These are phyloP conservation scores for Eupristina koningsbergeri DNA, from an alignment of 1,140 invertebrate species.

Conservation along the genomic window DNA sequence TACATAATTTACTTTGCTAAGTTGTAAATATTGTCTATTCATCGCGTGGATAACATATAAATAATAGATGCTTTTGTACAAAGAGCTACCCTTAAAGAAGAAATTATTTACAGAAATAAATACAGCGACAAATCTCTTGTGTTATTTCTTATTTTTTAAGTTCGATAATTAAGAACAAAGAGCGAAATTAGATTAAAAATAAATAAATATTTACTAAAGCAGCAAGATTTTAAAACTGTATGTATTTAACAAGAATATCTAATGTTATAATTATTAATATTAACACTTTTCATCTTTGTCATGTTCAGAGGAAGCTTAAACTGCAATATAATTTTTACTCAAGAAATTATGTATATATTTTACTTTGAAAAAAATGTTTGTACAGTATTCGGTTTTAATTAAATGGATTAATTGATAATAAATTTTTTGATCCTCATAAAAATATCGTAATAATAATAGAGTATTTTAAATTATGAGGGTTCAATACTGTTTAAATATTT, in stretches of 20 bases:
- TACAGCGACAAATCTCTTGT: slow-evolving; percentile 34
- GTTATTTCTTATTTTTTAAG: slow-evolving; percentile 25
- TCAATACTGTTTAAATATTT: neutral
- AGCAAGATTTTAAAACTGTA: slow-evolving; percentile 27
- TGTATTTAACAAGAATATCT: slow-evolving; percentile 10
- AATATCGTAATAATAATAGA: too few relatives aligned
- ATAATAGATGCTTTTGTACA: slow-evolving; percentile 52
- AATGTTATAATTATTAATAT: slow-evolving; percentile 53
- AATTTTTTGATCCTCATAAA: too few relatives aligned
- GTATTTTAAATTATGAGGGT: too few relatives aligned
- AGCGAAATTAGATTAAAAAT: slow-evolving; percentile 31
- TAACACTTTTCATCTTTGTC: slow-evolving; percentile 25
- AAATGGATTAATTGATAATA: too few relatives aligned
- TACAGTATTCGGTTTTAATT: too few relatives aligned
- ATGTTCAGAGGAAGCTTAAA: slow-evolving; percentile 24
- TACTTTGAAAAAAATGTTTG: neutral
- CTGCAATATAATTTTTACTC: neutral
- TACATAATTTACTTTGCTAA: slow-evolving; percentile 49
- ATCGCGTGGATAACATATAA: slow-evolving; percentile 47
- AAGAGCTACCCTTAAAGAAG: slow-evolving; percentile 41
- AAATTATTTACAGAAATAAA: slow-evolving; percentile 29
- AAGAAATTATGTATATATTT: neutral
- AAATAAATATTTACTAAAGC: slow-evolving; percentile 31
- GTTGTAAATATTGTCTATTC: slow-evolving; percentile 50
- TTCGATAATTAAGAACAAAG: slow-evolving; percentile 18